phyloP scores from a whole-genome alignment of 1,140 invertebrate species.

The Dolichoris vasculosae region DNA sequence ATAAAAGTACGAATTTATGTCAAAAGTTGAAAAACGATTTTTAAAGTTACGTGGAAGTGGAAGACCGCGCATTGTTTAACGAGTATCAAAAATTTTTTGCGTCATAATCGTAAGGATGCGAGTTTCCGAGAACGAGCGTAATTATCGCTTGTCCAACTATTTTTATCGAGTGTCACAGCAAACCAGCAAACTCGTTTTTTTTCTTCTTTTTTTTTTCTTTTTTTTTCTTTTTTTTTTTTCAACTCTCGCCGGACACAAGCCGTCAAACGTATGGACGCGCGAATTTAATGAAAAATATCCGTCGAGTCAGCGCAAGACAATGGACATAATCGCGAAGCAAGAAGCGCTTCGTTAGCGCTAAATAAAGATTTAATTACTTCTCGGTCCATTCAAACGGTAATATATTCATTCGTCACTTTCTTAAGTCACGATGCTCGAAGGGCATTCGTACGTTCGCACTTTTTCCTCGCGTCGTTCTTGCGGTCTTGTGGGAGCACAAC shows the following conservation, averaged over 20 bases:
- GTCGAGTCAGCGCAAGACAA: constrained; percentile 24
- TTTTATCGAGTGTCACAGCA: not conserved
- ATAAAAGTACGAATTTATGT: not conserved
- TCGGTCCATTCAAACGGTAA: constrained; percentile 21
- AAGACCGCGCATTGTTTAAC: not conserved
- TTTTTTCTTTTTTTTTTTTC: not conserved
- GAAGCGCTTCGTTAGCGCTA: constrained; percentile 16
- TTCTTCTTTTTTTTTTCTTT: too few relatives aligned
- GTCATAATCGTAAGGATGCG: not conserved
- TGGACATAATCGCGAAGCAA: not conserved
- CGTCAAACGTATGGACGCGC: not conserved
- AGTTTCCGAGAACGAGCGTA: not conserved
- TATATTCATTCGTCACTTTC: constrained; percentile 41
- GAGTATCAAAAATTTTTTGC: not conserved
- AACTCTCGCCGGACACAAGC: not conserved
- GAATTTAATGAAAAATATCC: constrained; percentile 1
- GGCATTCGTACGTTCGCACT: not conserved
- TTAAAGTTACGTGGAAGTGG: not conserved
- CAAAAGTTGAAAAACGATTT: not conserved
- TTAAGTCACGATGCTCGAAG: constrained; percentile 32
- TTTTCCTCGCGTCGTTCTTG: not conserved
- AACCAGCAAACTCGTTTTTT: too few relatives aligned
- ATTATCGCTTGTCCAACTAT: not conserved
- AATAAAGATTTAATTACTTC: constrained; percentile 44
- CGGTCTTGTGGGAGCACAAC: constrained; percentile 10